Base-by-base conservation (phyloP, 2,888 invertebrate species). In the Acleris laterana region DNA sequence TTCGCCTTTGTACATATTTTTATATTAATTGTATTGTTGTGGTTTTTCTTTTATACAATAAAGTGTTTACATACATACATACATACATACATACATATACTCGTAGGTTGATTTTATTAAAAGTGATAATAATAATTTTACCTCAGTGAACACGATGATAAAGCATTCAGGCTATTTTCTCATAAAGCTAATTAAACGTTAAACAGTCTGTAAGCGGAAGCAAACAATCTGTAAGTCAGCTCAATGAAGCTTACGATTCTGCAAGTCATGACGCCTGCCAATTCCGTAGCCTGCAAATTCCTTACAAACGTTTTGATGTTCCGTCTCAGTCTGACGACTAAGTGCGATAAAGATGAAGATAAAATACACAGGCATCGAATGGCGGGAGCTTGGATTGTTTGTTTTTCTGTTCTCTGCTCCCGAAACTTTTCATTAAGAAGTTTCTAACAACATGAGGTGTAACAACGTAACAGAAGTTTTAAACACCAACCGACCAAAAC, bases 401-500 rank as follows among this genome's bases (percentile, higher is more conserved):
- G 61, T 66, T 61, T 57, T 55, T 46, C 49, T 46, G 20, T 55
- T 49, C 49, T 38, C 13, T 38, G 38, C 38, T 38, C 13, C 55
- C 60, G 19, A 66, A 66, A 66, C 51, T 66, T 66, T 62, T 66
- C 66, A 66, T 66, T 66, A 65, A 52, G 62, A 66, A 66, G 66
- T 66, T 66, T 61, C 60, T 38, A 62, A 52, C 53, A 64, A 64
- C 66, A 62, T 57, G 62, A 66, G 66, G 66, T 62, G 66, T 66
- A 57, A 62, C 66, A 62, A 61, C 53, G 59, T 49, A 60, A 65
- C 32, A 48, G 59, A 65, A 66, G 66, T 66, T 66, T 66, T 62
- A 57, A 66, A 57, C 55, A 65, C 51, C 62, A 51, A 56, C 60
- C 64, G 22, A 66, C 61, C 48, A 46, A 62, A 66, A 66, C 66